These are phyloP conservation scores for Cherax quadricarinatus DNA, from an alignment of 1,140 invertebrate genomes.

Conservation along the genomic window DNA sequence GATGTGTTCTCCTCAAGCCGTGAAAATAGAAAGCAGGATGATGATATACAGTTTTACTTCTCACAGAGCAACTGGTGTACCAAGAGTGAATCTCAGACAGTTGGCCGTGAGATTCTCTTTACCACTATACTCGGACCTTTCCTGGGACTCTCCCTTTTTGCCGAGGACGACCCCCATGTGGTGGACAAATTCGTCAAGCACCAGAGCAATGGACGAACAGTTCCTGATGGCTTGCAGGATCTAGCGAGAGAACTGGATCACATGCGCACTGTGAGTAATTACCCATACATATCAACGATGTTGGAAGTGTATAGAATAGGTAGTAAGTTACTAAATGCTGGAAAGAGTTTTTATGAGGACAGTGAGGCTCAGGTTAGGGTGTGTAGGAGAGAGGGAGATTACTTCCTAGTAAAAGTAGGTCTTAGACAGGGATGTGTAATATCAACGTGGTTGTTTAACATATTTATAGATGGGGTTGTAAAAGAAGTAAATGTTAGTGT, in stretches of 20 bases:
- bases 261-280: constrained; percentile 50
- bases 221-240: constrained; percentile 56
- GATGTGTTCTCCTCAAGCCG: no score
- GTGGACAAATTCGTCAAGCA: constrained; percentile 82
- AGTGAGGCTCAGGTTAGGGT: no score
- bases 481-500: constrained; percentile 74
- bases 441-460: no score
- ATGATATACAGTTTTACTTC: constrained; percentile 10
- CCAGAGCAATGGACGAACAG: constrained; percentile 50
- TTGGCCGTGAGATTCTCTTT: constrained; percentile 88
- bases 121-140: constrained; percentile 93
- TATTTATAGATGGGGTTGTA: no score
- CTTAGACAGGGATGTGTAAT: no score
- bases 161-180: constrained; percentile 91
- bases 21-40: neutral
- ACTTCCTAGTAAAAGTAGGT: no score
- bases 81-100: constrained; percentile 81
- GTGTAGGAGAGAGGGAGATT: no score
- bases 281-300: neutral
- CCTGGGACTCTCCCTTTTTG: constrained; percentile 91
- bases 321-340: no score
- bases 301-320: no score
- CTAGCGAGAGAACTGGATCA: constrained; percentile 63
- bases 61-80: constrained; percentile 86
- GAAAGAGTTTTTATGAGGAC: no score